Evolutionary conservation across 2,113 vertebrate species (phyloP).

Genomic region (Marmota flaviventris): DNA sequence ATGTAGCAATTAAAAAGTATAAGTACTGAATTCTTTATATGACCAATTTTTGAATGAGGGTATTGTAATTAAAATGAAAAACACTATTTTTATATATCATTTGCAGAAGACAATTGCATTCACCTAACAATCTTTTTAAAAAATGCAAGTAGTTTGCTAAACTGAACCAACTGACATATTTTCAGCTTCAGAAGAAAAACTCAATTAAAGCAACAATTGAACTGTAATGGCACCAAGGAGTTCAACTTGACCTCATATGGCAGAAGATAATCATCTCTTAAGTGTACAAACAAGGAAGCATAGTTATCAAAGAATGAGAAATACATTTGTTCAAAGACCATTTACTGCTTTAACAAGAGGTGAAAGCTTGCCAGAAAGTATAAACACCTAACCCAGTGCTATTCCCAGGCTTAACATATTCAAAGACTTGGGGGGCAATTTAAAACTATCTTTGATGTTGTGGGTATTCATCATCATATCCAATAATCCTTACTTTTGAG

Average conservation of each 20-base stretch:
- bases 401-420: constrained; percentile 69
- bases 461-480: constrained; percentile 70
- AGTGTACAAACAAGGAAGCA: constrained; percentile 86
- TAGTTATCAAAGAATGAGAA: constrained; percentile 86
- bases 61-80: constrained; percentile 52
- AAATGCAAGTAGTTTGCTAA: constrained; percentile 14
- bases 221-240: constrained; percentile 68
- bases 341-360: constrained; percentile 80
- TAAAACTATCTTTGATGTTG: constrained; percentile 77
- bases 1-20: neutral
- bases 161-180: constrained; percentile 53
- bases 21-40: constrained; percentile 27
- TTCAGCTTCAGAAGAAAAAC: constrained; percentile 64
- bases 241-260: constrained; percentile 84
- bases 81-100: neutral
- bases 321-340: constrained; percentile 86
- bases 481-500: constrained; percentile 67
- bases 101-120: constrained; percentile 37
- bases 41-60: constrained; percentile 8
- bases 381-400: constrained; percentile 70
- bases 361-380: constrained; percentile 74
- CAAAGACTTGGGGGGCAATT: constrained; percentile 75
- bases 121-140: constrained; percentile 13
- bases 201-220: constrained; percentile 57
- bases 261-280: constrained; percentile 82